These are phyloP conservation scores for Papilio dardanus DNA, from an alignment of 1,140 invertebrate species.

Conservation along the genomic window DNA sequence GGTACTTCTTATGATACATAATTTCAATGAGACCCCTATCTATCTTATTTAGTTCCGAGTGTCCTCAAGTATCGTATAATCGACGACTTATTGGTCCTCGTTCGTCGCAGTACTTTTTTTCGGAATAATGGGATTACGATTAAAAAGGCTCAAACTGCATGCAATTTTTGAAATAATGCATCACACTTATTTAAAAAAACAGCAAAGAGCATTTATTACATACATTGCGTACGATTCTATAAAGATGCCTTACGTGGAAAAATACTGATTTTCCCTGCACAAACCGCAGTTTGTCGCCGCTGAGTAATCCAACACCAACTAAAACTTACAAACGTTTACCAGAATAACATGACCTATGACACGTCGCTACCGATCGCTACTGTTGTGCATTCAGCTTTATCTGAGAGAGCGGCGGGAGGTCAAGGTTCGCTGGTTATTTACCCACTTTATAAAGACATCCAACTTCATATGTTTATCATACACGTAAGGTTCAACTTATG, in stretches of 20 bases:
- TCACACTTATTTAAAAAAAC: background rate
- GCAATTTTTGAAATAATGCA: background rate
- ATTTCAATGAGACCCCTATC: too few species aligned
- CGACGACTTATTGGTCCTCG: too few species aligned
- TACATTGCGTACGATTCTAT: background rate
- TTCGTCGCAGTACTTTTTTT: too few species aligned
- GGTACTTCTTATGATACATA: too few species aligned
- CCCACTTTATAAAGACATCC: slow-evolving; percentile 5
- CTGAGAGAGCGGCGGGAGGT: slow-evolving; percentile 42
- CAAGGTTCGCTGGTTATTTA: slow-evolving; percentile 23
- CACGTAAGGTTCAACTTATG: slow-evolving; percentile 35
- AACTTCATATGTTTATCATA: background rate
- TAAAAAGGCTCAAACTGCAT: too few species aligned
- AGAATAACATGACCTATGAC: slow-evolving; percentile 44
- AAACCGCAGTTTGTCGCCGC: slow-evolving; percentile 45
- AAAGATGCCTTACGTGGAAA: slow-evolving; percentile 34
- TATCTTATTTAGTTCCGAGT: too few species aligned
- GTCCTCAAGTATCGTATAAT: too few species aligned
- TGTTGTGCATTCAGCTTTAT: slow-evolving; percentile 40
- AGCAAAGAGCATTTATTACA: slow-evolving; percentile 12
- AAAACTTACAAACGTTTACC: slow-evolving; percentile 39
- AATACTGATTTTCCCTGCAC: slow-evolving; percentile 33
- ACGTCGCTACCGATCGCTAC: slow-evolving; percentile 38
- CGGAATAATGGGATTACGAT: too few species aligned
- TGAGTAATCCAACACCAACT: slow-evolving; percentile 47